A percentile compares a stretch with the other conserved stretches of the same genome.
phyloP scores from a whole-genome alignment of 2,797 vertebrate genomes.

The Hephaestus fuliginosus region DNA sequence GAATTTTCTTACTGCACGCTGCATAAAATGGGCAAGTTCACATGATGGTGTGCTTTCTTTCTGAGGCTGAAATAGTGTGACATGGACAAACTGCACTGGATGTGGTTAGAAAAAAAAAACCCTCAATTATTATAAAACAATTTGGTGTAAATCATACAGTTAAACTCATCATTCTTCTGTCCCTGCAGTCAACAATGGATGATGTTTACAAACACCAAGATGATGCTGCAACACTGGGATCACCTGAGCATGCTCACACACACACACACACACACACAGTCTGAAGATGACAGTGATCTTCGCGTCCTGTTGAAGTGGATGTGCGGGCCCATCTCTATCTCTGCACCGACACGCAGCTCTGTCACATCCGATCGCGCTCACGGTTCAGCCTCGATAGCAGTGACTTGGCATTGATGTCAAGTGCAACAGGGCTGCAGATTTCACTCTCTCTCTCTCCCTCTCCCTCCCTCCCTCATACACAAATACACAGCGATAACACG shows the following conservation, averaged over 20 bases:
- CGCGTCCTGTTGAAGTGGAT: slow-evolving; percentile 12
- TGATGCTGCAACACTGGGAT: slow-evolving; percentile 26
- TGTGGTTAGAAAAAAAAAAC: no score
- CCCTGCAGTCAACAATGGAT: slow-evolving; percentile 17
- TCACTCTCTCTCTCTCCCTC: no score
- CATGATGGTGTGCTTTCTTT: neutral
- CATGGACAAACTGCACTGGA: neutral
- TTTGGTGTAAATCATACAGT: no score
- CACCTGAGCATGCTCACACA: slow-evolving; percentile 44
- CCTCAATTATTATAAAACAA: neutral
- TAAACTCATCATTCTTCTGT: neutral
- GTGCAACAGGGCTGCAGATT: slow-evolving; percentile 43
- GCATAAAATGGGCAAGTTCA: neutral
- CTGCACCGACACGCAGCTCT: neutral
- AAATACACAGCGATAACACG: slow-evolving; percentile 44
- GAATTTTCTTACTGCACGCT: slow-evolving; percentile 18
- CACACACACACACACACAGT: slow-evolving; percentile 5
- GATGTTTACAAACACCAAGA: slow-evolving; percentile 63
- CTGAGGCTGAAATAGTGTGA: neutral
- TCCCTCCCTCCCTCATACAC: no score
- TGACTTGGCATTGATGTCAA: slow-evolving; percentile 45
- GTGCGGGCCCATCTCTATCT: slow-evolving; percentile 19
- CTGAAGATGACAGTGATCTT: slow-evolving; percentile 3
- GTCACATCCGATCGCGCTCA: slow-evolving; percentile 40
- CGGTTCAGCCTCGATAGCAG: slow-evolving; percentile 18